Conservation (phyloP, 1,140 invertebrate genomes). For the Tribolium castaneum region DNA sequence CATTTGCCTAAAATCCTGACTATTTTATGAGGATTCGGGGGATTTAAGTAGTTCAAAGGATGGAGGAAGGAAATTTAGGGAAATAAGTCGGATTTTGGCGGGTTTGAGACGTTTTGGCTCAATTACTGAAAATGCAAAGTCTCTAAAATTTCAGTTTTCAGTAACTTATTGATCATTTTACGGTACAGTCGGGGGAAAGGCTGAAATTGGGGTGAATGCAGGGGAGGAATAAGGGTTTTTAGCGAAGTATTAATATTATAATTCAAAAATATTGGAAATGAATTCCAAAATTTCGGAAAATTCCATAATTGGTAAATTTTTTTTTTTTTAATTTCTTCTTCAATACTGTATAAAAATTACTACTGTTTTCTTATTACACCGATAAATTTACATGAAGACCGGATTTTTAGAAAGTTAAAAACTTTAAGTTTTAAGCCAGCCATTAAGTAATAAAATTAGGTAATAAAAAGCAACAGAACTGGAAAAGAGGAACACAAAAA, state of each 20-base stretch:
- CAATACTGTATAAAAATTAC: too few species aligned
- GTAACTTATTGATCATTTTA: conserved; percentile 40
- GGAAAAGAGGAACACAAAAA: too few species aligned
- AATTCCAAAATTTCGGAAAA: too few species aligned
- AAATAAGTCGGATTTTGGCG: not conserved
- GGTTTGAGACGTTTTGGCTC: not conserved
- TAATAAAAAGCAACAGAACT: too few species aligned
- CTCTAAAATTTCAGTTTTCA: conserved; percentile 16
- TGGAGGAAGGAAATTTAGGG: not conserved
- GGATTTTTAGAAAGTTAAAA: too few species aligned
- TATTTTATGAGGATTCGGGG: not conserved
- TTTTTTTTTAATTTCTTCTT: not conserved
- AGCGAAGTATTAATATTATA: too few species aligned
- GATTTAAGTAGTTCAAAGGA: not conserved
- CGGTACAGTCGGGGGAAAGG: conserved; percentile 31
- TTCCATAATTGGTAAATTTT: too few species aligned
- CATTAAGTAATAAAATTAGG: too few species aligned
- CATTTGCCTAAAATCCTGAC: not conserved
- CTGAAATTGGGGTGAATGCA: not conserved
- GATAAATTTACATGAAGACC: too few species aligned
- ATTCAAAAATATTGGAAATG: too few species aligned
- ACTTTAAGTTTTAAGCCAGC: too few species aligned
- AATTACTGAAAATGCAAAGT: conserved; percentile 1
- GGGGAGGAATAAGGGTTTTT: not conserved
- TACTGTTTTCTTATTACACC: too few species aligned